Percentiles rank a stretch among this genome's conserved stretches.
Conservation (phyloP, 1,140 invertebrate species). For the Metopolophium dirhodum region DNA sequence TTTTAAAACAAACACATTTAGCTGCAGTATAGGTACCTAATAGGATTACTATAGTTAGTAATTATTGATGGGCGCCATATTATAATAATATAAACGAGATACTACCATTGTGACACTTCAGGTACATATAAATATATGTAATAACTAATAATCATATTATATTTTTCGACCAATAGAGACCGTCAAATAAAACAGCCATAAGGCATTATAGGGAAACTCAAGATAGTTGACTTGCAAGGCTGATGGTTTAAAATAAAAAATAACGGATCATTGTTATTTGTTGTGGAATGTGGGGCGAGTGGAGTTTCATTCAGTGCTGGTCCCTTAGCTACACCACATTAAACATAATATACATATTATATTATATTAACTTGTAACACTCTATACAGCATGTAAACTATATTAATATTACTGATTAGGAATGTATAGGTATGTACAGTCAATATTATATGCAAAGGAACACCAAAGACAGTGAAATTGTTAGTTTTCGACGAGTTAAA, state of each 20-base stretch:
- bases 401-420: not conserved
- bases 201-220: not conserved
- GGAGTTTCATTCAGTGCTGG: not conserved
- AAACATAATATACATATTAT: too few relatives aligned
- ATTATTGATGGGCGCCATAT: too few relatives aligned
- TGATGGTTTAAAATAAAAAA: not conserved
- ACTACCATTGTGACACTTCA: not conserved
- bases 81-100: not conserved
- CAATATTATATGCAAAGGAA: not conserved
- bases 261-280: not conserved
- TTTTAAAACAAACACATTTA: too few relatives aligned
- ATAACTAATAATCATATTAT: not conserved
- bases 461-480: not conserved
- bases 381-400: not conserved
- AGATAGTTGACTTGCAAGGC: not conserved
- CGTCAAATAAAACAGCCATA: not conserved
- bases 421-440: not conserved
- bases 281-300: not conserved
- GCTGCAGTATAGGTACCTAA: too few relatives aligned
- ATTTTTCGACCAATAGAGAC: not conserved
- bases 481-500: not conserved
- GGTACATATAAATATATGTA: not conserved
- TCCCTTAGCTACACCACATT: not conserved
- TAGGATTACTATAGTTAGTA: too few relatives aligned
- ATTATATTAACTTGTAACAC: not conserved